phyloP scores from a whole-genome alignment of 1,140 invertebrate species.

The Bombus breviceps region DNA sequence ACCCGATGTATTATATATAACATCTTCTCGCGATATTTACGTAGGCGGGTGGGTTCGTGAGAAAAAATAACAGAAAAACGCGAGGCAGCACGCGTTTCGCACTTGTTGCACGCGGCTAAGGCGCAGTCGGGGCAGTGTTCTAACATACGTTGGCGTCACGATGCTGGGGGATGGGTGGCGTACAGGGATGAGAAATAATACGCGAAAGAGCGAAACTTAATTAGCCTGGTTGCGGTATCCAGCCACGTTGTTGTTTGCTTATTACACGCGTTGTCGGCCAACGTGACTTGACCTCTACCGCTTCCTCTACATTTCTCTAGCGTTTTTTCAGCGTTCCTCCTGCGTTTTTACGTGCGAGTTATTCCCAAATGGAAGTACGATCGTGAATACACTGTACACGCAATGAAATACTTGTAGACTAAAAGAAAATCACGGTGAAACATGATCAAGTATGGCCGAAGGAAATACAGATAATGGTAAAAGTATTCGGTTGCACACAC shows the following conservation, averaged over 20 bases:
- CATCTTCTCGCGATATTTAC: not conserved
- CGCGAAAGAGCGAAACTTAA: constrained; percentile 64
- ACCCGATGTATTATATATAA: not conserved
- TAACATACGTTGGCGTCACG: constrained; percentile 24
- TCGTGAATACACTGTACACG: not conserved
- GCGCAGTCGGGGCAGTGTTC: not conserved
- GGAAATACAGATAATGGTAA: too few relatives aligned
- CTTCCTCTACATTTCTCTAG: not conserved
- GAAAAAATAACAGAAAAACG: constrained; percentile 6
- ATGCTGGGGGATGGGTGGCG: not conserved
- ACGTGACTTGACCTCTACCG: not conserved
- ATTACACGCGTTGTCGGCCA: constrained; percentile 43
- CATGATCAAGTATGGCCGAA: too few relatives aligned
- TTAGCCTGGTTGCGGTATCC: constrained; percentile 54
- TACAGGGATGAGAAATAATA: constrained; percentile 47
- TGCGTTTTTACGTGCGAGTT: not conserved
- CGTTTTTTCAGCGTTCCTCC: not conserved
- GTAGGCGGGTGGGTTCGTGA: not conserved
- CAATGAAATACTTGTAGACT: not conserved
- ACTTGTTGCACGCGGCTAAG: constrained; percentile 60
- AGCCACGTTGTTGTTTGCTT: constrained; percentile 55
- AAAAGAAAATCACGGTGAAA: too few relatives aligned
- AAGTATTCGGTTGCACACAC: not conserved
- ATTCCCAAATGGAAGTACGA: not conserved
- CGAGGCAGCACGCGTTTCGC: constrained; percentile 46